Evolutionary conservation across 1,140 invertebrate species (phyloP), one percentile per base, ranked within the genome.

Genomic region (Paraescarpia echinospica): DNA sequence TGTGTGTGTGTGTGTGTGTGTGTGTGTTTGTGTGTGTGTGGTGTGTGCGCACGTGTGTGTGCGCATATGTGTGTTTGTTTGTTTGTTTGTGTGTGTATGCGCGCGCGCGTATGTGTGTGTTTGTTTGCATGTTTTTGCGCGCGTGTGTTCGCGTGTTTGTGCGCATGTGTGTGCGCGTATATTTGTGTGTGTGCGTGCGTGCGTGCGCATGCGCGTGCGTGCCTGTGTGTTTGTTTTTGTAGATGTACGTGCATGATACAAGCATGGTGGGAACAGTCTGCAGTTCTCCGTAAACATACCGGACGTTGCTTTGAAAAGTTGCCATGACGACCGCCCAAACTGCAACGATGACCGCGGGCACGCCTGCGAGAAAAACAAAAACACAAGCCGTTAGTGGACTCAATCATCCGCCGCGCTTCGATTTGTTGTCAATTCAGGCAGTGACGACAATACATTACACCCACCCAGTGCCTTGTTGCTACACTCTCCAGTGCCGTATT

Each of bases 301-400:
- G 8, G 59, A 31, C 41, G 41, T 94, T 91, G 88, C 92, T 92
- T 89, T 93, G 92, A 35, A 93, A 77, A 12, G 93, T 33, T 18
- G 92, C 77, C 34, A 93, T 94, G 1, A 95, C 93, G 6, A 94
- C 90, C 6, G 94, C 93, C 95, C 95, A 95, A 2, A 93, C 93
- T 4, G 93, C 51, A 18, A 94, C 93, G 12, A 94, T 92, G 0
- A 94, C 34, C 27, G 94, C 93, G 8, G 95, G 95, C 14, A 94
- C 59, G 31, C 94, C 95, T 95, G 92, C 27, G 94, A 93, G n/a
- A 92, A 27, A 59, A 59, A 33, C 33, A 48, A 35, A 91, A 48
- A 14, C 0, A 91, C 59, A 18, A 2, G 4, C 59, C 18, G 27
- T 77, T 77, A 77, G 59, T 77, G 18, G 9, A 27, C 27, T 27